Percentiles rank a stretch among this genome's conserved stretches.
Conservation (phyloP, 1,140 invertebrate species). For the Chlorops oryzae region DNA sequence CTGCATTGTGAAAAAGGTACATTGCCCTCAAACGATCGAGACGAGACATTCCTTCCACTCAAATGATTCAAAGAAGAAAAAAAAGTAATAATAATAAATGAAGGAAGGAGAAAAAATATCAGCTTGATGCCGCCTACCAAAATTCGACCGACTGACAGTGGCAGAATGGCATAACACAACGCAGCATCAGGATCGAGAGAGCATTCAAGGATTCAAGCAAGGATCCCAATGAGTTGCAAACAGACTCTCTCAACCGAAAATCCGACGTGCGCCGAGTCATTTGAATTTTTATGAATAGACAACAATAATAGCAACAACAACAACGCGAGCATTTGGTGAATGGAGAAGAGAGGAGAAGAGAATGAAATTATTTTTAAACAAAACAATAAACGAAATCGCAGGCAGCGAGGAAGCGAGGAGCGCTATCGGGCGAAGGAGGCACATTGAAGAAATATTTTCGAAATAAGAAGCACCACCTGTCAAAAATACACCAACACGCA, state of each 20-base stretch:
- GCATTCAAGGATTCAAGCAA: no score
- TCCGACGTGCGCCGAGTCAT: no score
- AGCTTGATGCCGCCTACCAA: no score
- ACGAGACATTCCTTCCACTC: no score
- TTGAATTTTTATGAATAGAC: conserved; percentile 44
- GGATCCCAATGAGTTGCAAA: conserved; percentile 20
- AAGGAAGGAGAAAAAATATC: no score
- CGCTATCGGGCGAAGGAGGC: not conserved
- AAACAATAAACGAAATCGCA: not conserved
- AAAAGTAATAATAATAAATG: no score
- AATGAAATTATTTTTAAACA: conserved; percentile 11
- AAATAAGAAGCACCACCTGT: conserved; percentile 37
- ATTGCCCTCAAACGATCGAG: no score
- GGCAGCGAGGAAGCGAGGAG: not conserved
- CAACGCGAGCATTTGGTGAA: conserved; percentile 12
- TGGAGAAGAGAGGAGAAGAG: conserved; percentile 9
- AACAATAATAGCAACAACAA: conserved; percentile 29
- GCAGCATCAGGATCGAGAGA: conserved; percentile 30
- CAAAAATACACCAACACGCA: conserved; percentile 41
- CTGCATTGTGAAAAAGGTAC: no score
- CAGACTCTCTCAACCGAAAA: no score
- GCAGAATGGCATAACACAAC: conserved; percentile 2
- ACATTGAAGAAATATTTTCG: not conserved
- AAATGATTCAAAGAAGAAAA: no score
- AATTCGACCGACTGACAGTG: no score